phyloP scores from a whole-genome alignment of 1,140 invertebrate genomes.

The Oryctes rhinoceros region DNA sequence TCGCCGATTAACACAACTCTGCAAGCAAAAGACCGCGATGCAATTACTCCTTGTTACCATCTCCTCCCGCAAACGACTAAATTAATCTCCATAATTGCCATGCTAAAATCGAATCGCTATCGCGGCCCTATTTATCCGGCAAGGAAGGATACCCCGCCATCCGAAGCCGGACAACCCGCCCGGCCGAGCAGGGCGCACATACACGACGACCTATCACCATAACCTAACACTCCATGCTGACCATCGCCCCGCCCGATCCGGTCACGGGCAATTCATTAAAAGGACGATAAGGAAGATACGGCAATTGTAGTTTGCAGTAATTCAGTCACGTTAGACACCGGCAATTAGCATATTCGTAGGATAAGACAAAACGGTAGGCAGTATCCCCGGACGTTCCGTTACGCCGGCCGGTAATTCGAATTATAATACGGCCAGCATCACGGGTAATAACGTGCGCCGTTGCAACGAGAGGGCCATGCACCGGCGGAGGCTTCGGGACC shows the following conservation, averaged over 20 bases:
- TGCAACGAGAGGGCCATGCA: not conserved
- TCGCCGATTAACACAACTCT: no score
- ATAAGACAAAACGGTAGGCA: slow-evolving; percentile 16
- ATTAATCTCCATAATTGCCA: not conserved
- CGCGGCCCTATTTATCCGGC: not conserved
- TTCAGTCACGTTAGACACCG: slow-evolving; percentile 29
- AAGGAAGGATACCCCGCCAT: not conserved
- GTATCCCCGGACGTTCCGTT: not conserved
- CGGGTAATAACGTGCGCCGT: not conserved
- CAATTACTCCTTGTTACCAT: no score
- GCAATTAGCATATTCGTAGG: slow-evolving; percentile 39
- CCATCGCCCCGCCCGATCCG: not conserved
- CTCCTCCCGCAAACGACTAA: not conserved
- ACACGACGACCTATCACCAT: no score
- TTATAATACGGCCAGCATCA: not conserved
- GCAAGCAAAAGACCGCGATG: no score
- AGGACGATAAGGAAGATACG: slow-evolving; percentile 33
- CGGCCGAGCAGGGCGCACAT: no score
- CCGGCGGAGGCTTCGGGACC: not conserved
- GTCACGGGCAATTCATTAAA: slow-evolving; percentile 21
- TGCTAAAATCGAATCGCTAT: not conserved
- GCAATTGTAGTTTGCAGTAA: slow-evolving; percentile 35
- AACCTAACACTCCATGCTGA: not conserved
- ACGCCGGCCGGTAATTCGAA: slow-evolving; percentile 11
- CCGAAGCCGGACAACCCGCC: no score